A percentile compares a stretch with the other conserved stretches of the same genome.
These are phyloP conservation scores for Hirtodrosophila duncani DNA, from an alignment of 2,888 invertebrate genomes.

Conservation along the genomic window DNA sequence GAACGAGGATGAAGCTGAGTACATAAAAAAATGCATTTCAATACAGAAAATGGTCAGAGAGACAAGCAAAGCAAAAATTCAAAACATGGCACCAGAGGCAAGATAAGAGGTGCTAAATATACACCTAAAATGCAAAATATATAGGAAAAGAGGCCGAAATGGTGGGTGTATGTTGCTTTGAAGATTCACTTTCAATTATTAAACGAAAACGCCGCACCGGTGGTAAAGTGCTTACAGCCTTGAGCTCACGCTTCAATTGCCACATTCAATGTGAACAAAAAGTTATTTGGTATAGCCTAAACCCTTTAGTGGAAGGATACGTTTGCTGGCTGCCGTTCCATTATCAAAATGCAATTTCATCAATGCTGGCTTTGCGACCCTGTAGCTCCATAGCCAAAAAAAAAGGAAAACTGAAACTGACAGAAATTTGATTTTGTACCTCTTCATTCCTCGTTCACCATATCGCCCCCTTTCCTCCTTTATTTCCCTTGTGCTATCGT, in stretches of 20 bases:
- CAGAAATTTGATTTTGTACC: conserved; percentile 60
- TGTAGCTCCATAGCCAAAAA: conserved; percentile 28
- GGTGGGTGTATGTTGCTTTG: conserved; percentile 3
- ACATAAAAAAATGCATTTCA: conserved; percentile 2
- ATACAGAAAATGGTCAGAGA: conserved; percentile 4
- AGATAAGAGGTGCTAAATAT: conserved; percentile 4
- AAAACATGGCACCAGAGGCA: conserved; percentile 2
- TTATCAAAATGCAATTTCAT: conserved; percentile 58
- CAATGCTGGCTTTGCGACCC: conserved; percentile 44
- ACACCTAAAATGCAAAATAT: conserved; percentile 1
- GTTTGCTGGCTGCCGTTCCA: conserved; percentile 21
- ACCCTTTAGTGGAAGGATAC: neutral
- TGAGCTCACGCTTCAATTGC: conserved; percentile 40
- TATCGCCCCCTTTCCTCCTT: too few species aligned
- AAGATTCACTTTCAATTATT: conserved; percentile 31
- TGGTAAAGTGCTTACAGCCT: conserved; percentile 32
- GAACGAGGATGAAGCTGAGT: conserved; percentile 8
- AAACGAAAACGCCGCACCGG: conserved; percentile 21
- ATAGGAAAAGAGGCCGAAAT: too few species aligned
- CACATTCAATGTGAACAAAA: conserved; percentile 35
- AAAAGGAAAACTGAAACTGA: conserved; percentile 31
- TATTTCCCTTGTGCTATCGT: too few species aligned
- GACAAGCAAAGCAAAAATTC: neutral
- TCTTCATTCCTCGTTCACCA: too few species aligned
- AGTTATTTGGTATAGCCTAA: conserved; percentile 10